Evolutionary conservation across 2,888 invertebrate genomes (phyloP), one percentile per base, ranked within the genome.

Genomic region (Mesorhabditis spiculigera): DNA sequence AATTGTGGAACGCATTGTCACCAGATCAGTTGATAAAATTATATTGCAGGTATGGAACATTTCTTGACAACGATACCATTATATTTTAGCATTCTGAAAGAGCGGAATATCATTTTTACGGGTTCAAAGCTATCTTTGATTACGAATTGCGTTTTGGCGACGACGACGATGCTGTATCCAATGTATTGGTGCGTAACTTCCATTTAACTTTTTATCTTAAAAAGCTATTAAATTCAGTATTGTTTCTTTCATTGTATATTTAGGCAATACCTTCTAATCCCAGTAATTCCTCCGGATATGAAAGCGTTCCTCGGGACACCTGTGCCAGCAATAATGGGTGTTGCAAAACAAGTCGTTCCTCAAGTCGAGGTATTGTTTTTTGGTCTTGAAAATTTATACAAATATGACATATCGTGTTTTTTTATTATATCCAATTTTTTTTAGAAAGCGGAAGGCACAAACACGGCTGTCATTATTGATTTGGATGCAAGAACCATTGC

Each of bases 241-340:
- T 63, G 4, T 10, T 41, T 50, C 3, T 50, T 43, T 28, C 3
- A 28, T 28, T 28, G 28, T 10, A 50, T 61, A 73, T 77, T 58
- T 71, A 80, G 80, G 80, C 80, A 80, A 66, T 78, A 70, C 4
- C 70, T 80, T 1, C 79, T 78, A 66, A 78, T 79, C 45, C 69
- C 69, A 4, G 69, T 69, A 5, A 64, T 67, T 2, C 67, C 79
- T 5, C 16, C 69, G n/a, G 78, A 80, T 28, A 77, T 80, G 78
- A 28, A 28, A 28, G 28, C 28, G 28, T 28, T 28, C 28, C 61
- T 75, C 78, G 87, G 87, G 82, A 97, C 97, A n/a, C 97, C 97
- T 1, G 97, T 97, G 96, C 97, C 97, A 65, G 97, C 93, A 89
- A 89, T 97, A 65, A 95, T 97, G 85, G 97, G 97, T 73, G 93